Evolutionary conservation across 2,888 invertebrate genomes (phyloP).

Genomic region (Apodemia hepburni): DNA sequence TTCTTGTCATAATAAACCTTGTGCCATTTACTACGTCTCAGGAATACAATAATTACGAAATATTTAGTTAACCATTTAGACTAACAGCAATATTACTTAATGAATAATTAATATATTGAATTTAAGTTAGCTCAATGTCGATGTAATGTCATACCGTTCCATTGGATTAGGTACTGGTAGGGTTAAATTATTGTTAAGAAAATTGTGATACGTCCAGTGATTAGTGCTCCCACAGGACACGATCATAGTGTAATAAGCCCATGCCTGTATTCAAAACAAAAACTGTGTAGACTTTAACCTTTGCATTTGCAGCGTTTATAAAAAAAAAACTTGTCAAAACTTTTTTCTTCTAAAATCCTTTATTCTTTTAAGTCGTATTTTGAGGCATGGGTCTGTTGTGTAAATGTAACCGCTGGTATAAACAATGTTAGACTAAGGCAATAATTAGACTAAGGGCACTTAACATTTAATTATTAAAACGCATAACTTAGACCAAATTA

Average conservation of each 20-base stretch:
- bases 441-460: slow-evolving; percentile 75
- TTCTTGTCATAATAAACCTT: slow-evolving; percentile 74
- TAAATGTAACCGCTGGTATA: slow-evolving; percentile 57
- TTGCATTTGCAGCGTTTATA: slow-evolving; percentile 15
- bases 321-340: slow-evolving; percentile 6
- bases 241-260: slow-evolving; percentile 17
- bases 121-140: slow-evolving; percentile 78
- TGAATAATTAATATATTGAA: slow-evolving; percentile 69
- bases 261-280: slow-evolving; percentile 9
- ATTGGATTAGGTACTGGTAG: slow-evolving; percentile 75
- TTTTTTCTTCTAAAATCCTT: neutral
- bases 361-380: neutral
- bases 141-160: slow-evolving; percentile 75
- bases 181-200: slow-evolving; percentile 63
- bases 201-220: slow-evolving; percentile 79
- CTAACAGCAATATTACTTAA: slow-evolving; percentile 79
- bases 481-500: slow-evolving; percentile 80
- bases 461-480: slow-evolving; percentile 67
- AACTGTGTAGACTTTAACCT: neutral
- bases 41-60: slow-evolving; percentile 58
- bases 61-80: slow-evolving; percentile 62
- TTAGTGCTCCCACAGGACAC: slow-evolving; percentile 34
- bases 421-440: slow-evolving; percentile 68
- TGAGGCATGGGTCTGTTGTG: slow-evolving; percentile 35
- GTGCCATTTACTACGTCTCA: slow-evolving; percentile 72